These are phyloP conservation scores for Antheraea assamensis DNA, from an alignment of 2,888 invertebrate species.

Conservation along the genomic window DNA sequence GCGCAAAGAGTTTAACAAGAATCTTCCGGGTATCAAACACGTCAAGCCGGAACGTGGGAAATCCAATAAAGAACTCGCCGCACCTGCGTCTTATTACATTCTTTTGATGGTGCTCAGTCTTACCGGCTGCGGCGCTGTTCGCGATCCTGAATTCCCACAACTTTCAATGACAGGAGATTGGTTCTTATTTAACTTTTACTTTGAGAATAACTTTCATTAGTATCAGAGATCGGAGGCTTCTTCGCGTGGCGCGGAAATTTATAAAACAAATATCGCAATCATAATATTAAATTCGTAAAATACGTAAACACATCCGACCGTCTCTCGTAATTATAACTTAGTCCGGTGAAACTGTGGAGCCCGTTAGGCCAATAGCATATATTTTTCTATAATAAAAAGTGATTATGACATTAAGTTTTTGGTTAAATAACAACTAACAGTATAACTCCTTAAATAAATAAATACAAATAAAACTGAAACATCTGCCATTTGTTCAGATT, in stretches of 20 bases:
- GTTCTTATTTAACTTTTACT: conserved; percentile 76
- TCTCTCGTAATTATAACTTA: neutral
- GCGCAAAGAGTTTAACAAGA: conserved; percentile 74
- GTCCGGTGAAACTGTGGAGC: too few relatives aligned
- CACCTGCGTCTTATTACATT: conserved; percentile 82
- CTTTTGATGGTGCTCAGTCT: conserved; percentile 73
- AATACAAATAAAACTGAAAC: too few relatives aligned
- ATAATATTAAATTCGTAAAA: conserved; percentile 48
- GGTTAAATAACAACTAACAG: neutral
- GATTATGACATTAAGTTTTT: neutral
- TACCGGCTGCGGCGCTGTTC: conserved; percentile 44
- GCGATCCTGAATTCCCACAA: conserved; percentile 64
- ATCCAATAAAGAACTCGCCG: conserved; percentile 79
- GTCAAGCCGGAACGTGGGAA: conserved; percentile 77
- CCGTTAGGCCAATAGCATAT: too few relatives aligned
- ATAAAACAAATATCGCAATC: conserved; percentile 59
- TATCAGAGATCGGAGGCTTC: conserved; percentile 63
- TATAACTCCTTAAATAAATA: neutral
- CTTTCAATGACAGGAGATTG: conserved; percentile 74
- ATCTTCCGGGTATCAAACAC: conserved; percentile 79
- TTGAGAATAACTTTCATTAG: conserved; percentile 75
- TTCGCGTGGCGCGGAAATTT: conserved; percentile 53
- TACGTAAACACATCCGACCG: conserved; percentile 22
- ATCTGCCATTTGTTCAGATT: too few relatives aligned
- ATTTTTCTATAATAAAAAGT: too few relatives aligned